A percentile compares a stretch with the other conserved stretches of the same genome.
Conservation (phyloP, 2,113 vertebrate genomes). For the Galemys pyrenaicus region DNA sequence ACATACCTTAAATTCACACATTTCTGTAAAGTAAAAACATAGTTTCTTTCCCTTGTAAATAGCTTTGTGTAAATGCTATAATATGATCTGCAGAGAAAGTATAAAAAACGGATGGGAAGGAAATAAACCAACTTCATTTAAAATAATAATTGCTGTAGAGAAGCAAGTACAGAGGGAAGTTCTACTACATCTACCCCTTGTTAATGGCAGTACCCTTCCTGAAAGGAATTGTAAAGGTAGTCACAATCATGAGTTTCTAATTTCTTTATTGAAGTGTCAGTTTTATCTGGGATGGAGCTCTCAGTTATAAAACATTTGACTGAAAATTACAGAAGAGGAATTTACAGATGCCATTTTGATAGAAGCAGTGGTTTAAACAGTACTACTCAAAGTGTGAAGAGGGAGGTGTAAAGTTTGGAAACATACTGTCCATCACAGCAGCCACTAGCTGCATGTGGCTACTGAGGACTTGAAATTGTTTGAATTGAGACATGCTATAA, state of each 20-base stretch:
- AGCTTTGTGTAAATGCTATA: conserved; percentile 20
- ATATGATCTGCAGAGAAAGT: neutral
- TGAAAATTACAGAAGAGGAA: neutral
- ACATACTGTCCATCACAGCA: neutral
- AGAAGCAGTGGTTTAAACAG: neutral
- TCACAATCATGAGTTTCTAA: neutral
- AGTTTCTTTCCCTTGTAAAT: conserved; percentile 16
- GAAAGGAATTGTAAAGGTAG: conserved; percentile 1
- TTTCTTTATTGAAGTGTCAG: neutral
- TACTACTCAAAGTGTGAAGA: neutral
- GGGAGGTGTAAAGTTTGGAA: neutral
- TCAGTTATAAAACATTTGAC: neutral
- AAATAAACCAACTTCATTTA: conserved; percentile 35
- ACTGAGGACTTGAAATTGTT: neutral
- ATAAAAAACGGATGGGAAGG: neutral
- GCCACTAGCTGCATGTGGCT: neutral
- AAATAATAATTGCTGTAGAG: neutral
- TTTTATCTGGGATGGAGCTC: neutral
- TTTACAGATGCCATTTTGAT: neutral
- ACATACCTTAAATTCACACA: neutral
- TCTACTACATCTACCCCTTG: neutral
- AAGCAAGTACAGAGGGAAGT: neutral
- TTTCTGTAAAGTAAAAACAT: neutral
- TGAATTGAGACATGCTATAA: neutral
- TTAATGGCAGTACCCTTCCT: neutral